These are phyloP conservation scores for Morelia viridis DNA, from an alignment of 2,797 vertebrate genomes.

Conservation along the genomic window DNA sequence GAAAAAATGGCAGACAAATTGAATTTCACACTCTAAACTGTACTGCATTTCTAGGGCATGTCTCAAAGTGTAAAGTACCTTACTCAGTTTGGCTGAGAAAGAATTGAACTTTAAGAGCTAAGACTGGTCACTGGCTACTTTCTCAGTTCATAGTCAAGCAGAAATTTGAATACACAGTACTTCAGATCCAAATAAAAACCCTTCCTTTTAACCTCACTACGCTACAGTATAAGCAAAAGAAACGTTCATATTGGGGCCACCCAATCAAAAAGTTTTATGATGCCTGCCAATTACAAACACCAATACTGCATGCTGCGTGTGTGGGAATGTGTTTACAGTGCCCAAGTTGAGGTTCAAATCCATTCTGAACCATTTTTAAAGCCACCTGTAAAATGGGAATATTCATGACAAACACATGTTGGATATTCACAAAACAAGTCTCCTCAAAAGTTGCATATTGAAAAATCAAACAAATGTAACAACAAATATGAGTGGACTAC, in stretches of 20 bases:
- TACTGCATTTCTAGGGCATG: not conserved
- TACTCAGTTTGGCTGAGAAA: not conserved
- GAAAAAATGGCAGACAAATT: not conserved
- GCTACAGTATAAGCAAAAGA: not conserved
- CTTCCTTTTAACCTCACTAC: not conserved
- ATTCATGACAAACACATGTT: not conserved
- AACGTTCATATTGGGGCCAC: not conserved
- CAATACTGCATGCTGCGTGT: not conserved
- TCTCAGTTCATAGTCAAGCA: not conserved
- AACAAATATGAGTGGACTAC: not conserved
- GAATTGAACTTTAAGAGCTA: not conserved
- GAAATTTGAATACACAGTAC: not conserved
- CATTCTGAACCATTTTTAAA: not conserved
- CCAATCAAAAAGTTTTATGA: not conserved
- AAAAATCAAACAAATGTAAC: not conserved
- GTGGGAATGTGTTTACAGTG: not conserved
- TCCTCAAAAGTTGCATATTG: not conserved
- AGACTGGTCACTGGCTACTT: not conserved
- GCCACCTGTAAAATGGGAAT: not conserved
- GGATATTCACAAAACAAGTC: not conserved
- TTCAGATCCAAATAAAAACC: not conserved
- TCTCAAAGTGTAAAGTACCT: not conserved
- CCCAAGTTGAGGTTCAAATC: not conserved
- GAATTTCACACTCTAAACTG: not conserved
- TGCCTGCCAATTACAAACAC: not conserved